Evolutionary conservation across 2,888 invertebrate species (phyloP), one percentile per base, ranked within the genome.

Genomic region (Pyralis farinalis): DNA sequence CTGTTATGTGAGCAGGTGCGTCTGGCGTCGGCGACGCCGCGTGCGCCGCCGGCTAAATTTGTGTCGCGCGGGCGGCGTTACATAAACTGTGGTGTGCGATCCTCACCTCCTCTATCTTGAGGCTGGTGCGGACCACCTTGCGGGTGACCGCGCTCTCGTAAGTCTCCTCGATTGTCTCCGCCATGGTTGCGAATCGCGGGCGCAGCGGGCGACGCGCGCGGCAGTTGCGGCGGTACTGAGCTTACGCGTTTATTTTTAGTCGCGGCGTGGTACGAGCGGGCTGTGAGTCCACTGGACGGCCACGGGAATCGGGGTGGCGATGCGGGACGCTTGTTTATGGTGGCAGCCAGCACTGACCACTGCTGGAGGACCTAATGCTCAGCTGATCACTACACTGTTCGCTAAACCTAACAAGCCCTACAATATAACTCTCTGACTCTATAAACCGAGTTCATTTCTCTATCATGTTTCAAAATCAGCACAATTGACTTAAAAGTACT

Each of bases 81-180:
- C 78, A 77, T 84, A 85, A 78, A 57, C 71, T 67, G 73, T 71
- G 69, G 72, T 67, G 74, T 77, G 71, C 59, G 68, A 69, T 68
- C 79, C 91, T 91, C 91, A 93, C 93, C 92, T 93, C 93, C 90
- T 93, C 91, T 79, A 93, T 93, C 90, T 92, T 93, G 87, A 92
- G 90, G 86, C 90, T 93, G 72, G 91, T 92, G 86, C 92, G 90
- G 79, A 92, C 91, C 82, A 92, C 90, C 87, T 93, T 93, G 75
- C 93, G 91, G 78, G 92, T 91, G 86, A 93, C 91, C 86, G 92
- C 91, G 73, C 90, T 91, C 83, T 93, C 92, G 90, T 92, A 93
- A 60, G 90, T 85, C 79, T 93, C 93, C 83, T 93, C 93, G 74
- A 93, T 91, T 63, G 93, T 93, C 81, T 92, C 92, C 90, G 91